phyloP scores from a whole-genome alignment of 2,888 invertebrate genomes.

The Perizoma affinitatum region DNA sequence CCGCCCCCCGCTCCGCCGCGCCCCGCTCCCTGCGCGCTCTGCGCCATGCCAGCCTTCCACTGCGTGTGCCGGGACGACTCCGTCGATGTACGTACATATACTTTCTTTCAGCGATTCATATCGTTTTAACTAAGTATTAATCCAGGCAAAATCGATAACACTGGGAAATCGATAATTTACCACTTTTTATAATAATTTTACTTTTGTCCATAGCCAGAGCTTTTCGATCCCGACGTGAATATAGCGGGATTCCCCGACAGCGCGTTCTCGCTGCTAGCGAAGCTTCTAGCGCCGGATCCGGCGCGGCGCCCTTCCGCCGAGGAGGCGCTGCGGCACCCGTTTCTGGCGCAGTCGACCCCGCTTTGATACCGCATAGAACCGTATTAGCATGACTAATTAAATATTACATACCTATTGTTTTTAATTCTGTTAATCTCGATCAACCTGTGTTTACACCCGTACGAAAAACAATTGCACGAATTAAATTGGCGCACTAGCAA shows the following conservation, averaged over 20 bases:
- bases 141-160: no score
- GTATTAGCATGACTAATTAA: no score
- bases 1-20: conserved; percentile 32
- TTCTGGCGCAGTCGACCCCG: conserved; percentile 70
- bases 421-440: no score
- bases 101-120: background rate
- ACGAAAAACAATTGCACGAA: no score
- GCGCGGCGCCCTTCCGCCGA: conserved; percentile 88
- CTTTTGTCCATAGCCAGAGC: conserved; percentile 44
- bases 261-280: conserved; percentile 89
- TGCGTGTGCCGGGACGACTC: conserved; percentile 60
- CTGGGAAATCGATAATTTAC: no score
- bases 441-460: no score
- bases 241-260: conserved; percentile 85
- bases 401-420: no score
- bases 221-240: conserved; percentile 30
- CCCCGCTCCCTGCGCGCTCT: conserved; percentile 38
- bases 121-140: no score
- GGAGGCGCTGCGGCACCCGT: conserved; percentile 90
- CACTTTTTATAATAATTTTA: no score
- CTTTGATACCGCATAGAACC: background rate
- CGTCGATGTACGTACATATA: conserved; percentile 39
- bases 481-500: no score
- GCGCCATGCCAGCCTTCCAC: conserved; percentile 36
- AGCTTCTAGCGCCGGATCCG: conserved; percentile 92